Evolutionary conservation across 2,888 invertebrate species (phyloP), one percentile per base, ranked within the genome.

Genomic region (Amiota mariae): DNA sequence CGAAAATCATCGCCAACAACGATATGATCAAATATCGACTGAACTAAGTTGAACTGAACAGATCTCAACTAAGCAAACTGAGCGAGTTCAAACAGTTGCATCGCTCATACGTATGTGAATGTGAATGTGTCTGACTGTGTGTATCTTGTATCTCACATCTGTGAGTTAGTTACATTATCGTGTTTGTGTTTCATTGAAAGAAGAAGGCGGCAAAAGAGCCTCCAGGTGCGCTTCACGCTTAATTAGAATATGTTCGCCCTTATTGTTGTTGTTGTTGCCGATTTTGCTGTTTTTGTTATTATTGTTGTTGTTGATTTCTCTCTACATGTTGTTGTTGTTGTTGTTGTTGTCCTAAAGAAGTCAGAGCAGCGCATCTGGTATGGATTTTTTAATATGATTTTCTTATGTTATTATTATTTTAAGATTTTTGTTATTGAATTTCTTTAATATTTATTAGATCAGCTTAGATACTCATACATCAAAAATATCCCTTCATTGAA

Each of bases 221-320:
- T 87, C 89, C 88, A 89, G 89, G 89, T 89, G 89, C 87, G 88
- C 88, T 88, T 89, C 89, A 89, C 87, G 89, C 85, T 89, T 85
- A 85, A 88, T 89, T 85, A 88, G 86, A 88, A 88, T 87, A 82
- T 79, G 77, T 71, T 72, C 77, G 80, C 77, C 75, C 67, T 36
- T 72, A 36, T 51, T 51, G 67, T 59, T 46, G 70, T 61, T 72
- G 56, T 70, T 49, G 56, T 46, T 61, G 48, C 46, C 12, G 57
- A 15, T 70, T 0, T 36, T 36, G 36, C 36, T 66, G 56, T 67
- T 59, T 71, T 70, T 56, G 20, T 47, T 57, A 18, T 71, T 64
- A 66, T 36, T 70, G 18, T 54, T 48, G 57, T 57, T 72, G 64
- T 12, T 49, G 15, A 54, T 51, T 67, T 66, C 71, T 74, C 18